phyloP scores from a whole-genome alignment of 2,113 vertebrate species.

The Rana temporaria region DNA sequence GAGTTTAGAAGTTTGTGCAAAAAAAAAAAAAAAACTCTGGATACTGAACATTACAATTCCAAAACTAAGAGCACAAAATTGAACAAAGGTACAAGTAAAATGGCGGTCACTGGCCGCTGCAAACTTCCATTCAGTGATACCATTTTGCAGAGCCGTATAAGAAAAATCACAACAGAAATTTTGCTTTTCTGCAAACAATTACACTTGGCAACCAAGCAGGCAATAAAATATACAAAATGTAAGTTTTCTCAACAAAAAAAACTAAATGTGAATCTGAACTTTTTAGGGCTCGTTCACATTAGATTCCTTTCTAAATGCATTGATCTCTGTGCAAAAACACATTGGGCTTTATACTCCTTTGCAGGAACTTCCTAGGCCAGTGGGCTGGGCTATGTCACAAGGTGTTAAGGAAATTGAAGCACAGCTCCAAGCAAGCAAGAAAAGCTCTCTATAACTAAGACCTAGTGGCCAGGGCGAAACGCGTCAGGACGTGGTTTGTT shows the following conservation, averaged over 20 bases:
- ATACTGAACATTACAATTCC: neutral
- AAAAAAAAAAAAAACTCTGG: neutral
- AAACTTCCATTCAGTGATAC: neutral
- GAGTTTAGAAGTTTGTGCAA: slow-evolving; percentile 9
- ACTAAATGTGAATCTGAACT: too few relatives aligned
- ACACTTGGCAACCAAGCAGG: slow-evolving; percentile 29
- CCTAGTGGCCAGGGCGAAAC: too few relatives aligned
- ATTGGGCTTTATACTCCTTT: too few relatives aligned
- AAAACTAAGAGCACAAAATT: slow-evolving; percentile 2
- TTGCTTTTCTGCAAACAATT: neutral
- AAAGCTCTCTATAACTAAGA: too few relatives aligned
- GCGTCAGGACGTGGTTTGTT: too few relatives aligned
- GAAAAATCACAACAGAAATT: neutral
- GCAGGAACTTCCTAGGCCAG: too few relatives aligned
- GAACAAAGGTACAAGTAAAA: slow-evolving; percentile 4
- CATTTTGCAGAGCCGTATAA: slow-evolving; percentile 1
- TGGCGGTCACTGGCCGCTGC: slow-evolving; percentile 15
- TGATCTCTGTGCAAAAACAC: too few relatives aligned
- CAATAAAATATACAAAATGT: slow-evolving; percentile 24
- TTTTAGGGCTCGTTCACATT: too few relatives aligned
- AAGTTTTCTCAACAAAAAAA: neutral
- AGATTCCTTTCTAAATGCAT: too few relatives aligned
- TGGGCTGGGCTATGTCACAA: too few relatives aligned
- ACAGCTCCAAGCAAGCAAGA: too few relatives aligned
- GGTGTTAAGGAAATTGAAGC: too few relatives aligned